Conservation (phyloP, 2,113 vertebrate species). For the Rhinogobius similis region DNA sequence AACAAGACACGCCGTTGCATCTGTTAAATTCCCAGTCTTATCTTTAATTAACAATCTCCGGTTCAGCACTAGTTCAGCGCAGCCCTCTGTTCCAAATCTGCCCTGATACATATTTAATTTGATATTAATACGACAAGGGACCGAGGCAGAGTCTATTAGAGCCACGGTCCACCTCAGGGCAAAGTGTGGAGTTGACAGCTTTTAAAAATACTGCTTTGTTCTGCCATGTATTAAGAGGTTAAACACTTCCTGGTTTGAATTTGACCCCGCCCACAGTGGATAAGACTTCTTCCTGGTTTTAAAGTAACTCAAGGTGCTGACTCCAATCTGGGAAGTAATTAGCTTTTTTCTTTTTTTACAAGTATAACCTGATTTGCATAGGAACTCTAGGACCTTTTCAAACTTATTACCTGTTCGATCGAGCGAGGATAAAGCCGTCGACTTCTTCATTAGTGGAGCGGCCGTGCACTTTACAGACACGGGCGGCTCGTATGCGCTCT, state of each 20-base stretch:
- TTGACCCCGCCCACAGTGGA: conserved; percentile 33
- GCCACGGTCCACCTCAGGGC: not conserved
- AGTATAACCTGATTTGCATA: conserved; percentile 55
- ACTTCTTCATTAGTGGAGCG: conserved; percentile 19
- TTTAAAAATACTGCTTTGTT: conserved; percentile 10
- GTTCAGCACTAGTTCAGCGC: not conserved
- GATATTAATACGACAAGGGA: conserved; percentile 10
- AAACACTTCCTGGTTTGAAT: conserved; percentile 47
- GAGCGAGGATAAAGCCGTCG: conserved; percentile 29
- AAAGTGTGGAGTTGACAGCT: not conserved
- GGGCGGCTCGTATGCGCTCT: not conserved
- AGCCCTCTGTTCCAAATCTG: not conserved
- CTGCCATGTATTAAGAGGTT: not conserved
- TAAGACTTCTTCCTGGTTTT: conserved; percentile 39
- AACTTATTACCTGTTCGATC: conserved; percentile 47
- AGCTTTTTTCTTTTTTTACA: conserved; percentile 49
- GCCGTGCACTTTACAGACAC: conserved; percentile 5
- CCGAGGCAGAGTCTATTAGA: not conserved
- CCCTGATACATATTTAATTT: not conserved
- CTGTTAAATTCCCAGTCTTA: not conserved
- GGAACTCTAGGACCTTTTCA: conserved; percentile 51
- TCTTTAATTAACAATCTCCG: conserved; percentile 7
- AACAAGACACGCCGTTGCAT: not conserved
- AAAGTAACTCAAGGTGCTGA: conserved; percentile 52
- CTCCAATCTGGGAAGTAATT: conserved; percentile 64